phyloP scores from a whole-genome alignment of 2,888 invertebrate genomes.

The Bimastos eiseni region DNA sequence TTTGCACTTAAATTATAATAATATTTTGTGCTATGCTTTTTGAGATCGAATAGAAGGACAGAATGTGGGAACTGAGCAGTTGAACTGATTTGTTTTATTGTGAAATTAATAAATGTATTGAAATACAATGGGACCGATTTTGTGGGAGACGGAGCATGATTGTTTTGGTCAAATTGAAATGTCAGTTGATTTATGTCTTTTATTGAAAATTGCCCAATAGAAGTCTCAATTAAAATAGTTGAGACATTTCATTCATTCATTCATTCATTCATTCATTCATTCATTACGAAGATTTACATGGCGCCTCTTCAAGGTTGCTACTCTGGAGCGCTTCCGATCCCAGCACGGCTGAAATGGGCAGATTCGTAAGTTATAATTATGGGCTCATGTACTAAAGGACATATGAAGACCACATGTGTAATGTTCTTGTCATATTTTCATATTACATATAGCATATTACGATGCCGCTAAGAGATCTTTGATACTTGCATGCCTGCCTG shows the following conservation, averaged over 20 bases:
- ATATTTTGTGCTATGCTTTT: too few relatives aligned
- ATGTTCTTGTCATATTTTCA: too few relatives aligned
- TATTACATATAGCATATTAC: too few relatives aligned
- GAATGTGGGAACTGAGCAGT: not conserved
- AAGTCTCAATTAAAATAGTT: not conserved
- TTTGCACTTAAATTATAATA: too few relatives aligned
- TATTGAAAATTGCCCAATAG: not conserved
- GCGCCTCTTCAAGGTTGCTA: too few relatives aligned
- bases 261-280: not conserved
- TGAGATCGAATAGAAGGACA: not conserved
- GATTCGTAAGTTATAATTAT: too few relatives aligned
- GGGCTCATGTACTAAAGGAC: too few relatives aligned
- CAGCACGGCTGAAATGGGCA: too few relatives aligned
- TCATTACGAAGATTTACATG: not conserved
- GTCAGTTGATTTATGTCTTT: not conserved
- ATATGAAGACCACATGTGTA: too few relatives aligned
- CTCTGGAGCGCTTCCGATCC: too few relatives aligned
- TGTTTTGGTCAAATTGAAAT: not conserved
- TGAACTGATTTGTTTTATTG: not conserved
- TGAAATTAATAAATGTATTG: not conserved
- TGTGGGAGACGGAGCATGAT: not conserved
- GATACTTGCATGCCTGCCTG: too few relatives aligned
- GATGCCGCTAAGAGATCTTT: too few relatives aligned
- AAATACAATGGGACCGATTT: not conserved
- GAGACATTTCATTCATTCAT: not conserved